phyloP scores from a whole-genome alignment of 2,113 vertebrate genomes.

The Carassius carassius region DNA sequence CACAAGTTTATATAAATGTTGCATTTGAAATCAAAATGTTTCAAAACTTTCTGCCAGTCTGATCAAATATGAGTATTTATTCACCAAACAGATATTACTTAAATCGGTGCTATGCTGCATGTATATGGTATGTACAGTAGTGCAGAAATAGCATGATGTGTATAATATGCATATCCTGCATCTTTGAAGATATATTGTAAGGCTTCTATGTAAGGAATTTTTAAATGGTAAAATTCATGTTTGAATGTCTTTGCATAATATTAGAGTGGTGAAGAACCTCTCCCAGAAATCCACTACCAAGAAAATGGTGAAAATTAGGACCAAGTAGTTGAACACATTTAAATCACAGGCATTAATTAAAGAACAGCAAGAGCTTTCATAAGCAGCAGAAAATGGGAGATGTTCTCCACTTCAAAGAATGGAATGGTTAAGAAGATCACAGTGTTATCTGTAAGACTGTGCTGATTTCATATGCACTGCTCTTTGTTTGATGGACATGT shows the following conservation, averaged over 20 bases:
- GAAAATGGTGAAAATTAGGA: not conserved
- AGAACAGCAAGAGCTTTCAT: not conserved
- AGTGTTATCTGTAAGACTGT: conserved; percentile 29
- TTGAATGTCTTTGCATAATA: not conserved
- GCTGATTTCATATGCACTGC: conserved; percentile 6
- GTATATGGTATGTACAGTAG: not conserved
- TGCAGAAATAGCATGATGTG: not conserved
- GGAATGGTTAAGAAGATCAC: not conserved
- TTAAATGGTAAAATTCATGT: not conserved
- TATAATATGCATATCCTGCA: not conserved
- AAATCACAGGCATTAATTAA: conserved; percentile 13
- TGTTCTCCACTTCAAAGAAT: conserved; percentile 24
- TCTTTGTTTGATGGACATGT: conserved; percentile 10
- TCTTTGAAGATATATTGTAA: not conserved
- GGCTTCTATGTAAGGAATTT: not conserved
- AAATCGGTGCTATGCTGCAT: not conserved
- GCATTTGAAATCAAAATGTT: too few relatives aligned
- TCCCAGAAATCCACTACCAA: not conserved
- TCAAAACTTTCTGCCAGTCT: too few relatives aligned
- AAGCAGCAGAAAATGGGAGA: not conserved
- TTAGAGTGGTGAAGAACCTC: not conserved
- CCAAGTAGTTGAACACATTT: not conserved
- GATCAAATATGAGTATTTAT: not conserved
- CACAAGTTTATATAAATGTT: too few relatives aligned
- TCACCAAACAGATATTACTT: not conserved